These are phyloP conservation scores for Nezara viridula DNA, from an alignment of 2,888 invertebrate genomes.

Conservation along the genomic window DNA sequence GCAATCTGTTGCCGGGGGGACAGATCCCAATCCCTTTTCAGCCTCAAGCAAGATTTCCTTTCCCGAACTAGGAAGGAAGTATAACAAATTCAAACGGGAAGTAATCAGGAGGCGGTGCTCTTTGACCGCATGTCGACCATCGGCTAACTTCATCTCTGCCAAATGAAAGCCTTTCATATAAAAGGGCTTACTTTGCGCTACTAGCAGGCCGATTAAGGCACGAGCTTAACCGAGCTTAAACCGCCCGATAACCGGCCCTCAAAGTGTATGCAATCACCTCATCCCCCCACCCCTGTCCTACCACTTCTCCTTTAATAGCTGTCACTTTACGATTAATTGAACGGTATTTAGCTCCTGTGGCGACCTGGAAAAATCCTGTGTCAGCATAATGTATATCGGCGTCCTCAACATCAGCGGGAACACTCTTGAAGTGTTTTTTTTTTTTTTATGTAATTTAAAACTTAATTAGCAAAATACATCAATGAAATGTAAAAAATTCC, in stretches of 20 bases:
- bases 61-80: slow-evolving; percentile 16
- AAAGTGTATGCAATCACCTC: slow-evolving; percentile 57
- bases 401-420: not conserved
- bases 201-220: slow-evolving; percentile 53
- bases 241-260: slow-evolving; percentile 55
- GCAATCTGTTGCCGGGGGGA: not conserved
- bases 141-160: slow-evolving; percentile 47
- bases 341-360: not conserved
- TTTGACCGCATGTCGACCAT: slow-evolving; percentile 9
- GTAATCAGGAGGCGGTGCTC: slow-evolving; percentile 50
- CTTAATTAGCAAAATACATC: no score
- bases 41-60: slow-evolving; percentile 1
- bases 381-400: not conserved
- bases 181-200: slow-evolving; percentile 56
- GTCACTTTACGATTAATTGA: slow-evolving; percentile 28
- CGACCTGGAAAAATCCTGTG: not conserved
- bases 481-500: no score
- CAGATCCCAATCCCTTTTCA: not conserved
- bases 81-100: slow-evolving; percentile 51
- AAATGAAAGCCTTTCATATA: slow-evolving; percentile 53
- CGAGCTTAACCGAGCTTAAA: slow-evolving; percentile 56
- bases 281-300: not conserved
- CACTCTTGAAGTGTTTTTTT: not conserved
- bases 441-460: not conserved
- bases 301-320: slow-evolving; percentile 39